Evolutionary conservation across 2,797 vertebrate genomes (phyloP), one percentile per base, ranked within the genome.

Genomic region (Arctocebus calabarensis): DNA sequence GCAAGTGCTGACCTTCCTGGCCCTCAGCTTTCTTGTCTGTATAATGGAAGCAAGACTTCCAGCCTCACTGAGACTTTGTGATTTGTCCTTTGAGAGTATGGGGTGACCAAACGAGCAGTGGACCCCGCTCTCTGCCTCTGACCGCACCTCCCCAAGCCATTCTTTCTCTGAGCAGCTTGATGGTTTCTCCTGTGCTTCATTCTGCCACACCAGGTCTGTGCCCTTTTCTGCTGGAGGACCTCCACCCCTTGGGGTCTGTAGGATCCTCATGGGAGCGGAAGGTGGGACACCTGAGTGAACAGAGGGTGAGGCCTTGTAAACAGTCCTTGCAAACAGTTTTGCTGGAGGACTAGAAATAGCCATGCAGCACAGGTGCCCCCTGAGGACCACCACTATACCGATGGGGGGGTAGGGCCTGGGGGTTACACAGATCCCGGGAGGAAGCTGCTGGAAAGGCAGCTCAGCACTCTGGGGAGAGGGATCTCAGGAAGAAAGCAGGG

Each of bases 21-120:
- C 84, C 86, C 92, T 96, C 79, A 43, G 83, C 32, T 79, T 96
- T 95, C 85, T 90, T 16, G 0, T 94, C 92, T 94, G 34, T 96
- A 40, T 81, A 81, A 90, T 90, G 94, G 91, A 81, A 94, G 48
- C 88, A 75, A 95, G 94, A 84, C 66, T 90, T 84, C 77, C 55
- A 86, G 66, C 71, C 78, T 95, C 77, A 61, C 45, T 34, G 10
- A 89, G 88, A 96, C 83, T 89, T 90, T 91, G 90, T 88, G 11
- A 62, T 84, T 89, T 89, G 71, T 93, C 88, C 84, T 93, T 74
- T 66, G 62, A 85, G 93, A 83, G 87, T n/a, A 14, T 52, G 82
- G 75, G 70, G 55, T 85, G 59, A 61, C 84, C 66, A 32, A 34
- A 0, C 14, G 88, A 70, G 64, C 84, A 64, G 48, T 34, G n/a